Evolutionary conservation across 64 coral and sea anemone species (phyloP), one percentile per base, ranked within the genome.

Genomic region (Cladopsammia gracilis): DNA sequence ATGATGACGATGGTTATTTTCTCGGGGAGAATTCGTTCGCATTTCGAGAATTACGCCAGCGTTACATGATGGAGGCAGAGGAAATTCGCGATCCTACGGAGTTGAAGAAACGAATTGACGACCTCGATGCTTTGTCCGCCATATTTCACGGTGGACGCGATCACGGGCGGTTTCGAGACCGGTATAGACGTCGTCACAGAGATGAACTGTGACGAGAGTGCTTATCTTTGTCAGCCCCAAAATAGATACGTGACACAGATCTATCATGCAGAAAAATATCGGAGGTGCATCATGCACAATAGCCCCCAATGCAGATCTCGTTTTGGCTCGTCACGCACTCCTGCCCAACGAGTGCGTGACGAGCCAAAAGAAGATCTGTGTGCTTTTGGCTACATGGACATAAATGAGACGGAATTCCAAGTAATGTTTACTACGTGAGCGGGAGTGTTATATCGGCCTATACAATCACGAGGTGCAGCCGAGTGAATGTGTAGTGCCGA

Each of bases 21-120:
- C 79, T 79, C 6, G 62, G 73, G 4, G 54, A 81, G 25, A 62
- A 83, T 34, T 68, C 80, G 34, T 50, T 91, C 44, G 69, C 56
- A 50, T 62, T 96, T 70, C 88, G 76, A 16, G 88, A 98, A 54
- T 75, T 94, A 45, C 45, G 71, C 12, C 65, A 74, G 5, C 85
- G 89, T 23, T 98, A 87, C 45, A 65, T 94, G 61, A 85, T 87
- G 3, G 96, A 98, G 57, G 83, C 92, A 18, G 72, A 90, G 73
- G 73, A 81, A 42, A 62, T 98, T 42, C 84, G 69, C 12, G 92
- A 91, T 75, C 46, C 75, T n/a, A 68, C 86, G 4, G 96, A 98
- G 64, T 47, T 98, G 68, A 81, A 80, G 23, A 90, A 94, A 34
- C 75, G 88, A 20, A 75, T 98, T 3, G 90, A 98, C 73, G 96